phyloP scores from a whole-genome alignment of 2,113 vertebrate species.

The Maccullochella peelii region DNA sequence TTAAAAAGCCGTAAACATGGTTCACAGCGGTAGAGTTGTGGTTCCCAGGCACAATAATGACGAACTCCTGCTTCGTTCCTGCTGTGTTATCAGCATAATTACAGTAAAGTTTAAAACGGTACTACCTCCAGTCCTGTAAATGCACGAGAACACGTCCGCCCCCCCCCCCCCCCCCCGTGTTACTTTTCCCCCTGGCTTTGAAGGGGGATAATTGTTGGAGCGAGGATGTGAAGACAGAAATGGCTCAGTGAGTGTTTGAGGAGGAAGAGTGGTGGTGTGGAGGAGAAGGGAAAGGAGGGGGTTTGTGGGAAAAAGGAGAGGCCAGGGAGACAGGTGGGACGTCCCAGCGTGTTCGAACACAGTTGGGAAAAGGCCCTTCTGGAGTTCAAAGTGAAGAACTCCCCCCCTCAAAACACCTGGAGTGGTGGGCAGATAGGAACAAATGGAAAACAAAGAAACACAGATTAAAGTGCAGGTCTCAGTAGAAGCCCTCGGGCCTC shows the following conservation, averaged over 20 bases:
- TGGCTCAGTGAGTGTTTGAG: constrained; percentile 52
- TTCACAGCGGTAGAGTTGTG: background rate
- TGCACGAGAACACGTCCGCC: constrained; percentile 56
- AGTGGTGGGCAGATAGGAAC: constrained; percentile 62
- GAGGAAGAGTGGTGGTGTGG: background rate
- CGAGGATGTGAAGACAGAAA: constrained; percentile 46
- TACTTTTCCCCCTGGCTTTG: constrained; percentile 37
- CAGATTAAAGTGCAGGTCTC: constrained; percentile 60
- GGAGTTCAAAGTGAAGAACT: constrained; percentile 81
- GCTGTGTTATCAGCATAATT: constrained; percentile 67
- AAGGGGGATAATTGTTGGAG: constrained; percentile 55
- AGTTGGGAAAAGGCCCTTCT: constrained; percentile 71
- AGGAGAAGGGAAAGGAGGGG: constrained; percentile 14
- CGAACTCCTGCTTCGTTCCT: constrained; percentile 32
- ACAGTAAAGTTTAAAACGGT: constrained; percentile 41
- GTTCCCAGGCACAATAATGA: constrained; percentile 56
- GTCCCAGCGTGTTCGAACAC: constrained; percentile 73
- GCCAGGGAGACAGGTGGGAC: constrained; percentile 62
- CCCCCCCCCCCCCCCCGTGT: constrained; percentile 33
- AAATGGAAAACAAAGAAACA: constrained; percentile 29
- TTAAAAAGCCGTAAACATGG: constrained; percentile 57
- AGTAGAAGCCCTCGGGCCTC: constrained; percentile 23
- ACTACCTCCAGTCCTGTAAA: constrained; percentile 32
- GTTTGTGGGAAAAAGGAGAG: constrained; percentile 34
- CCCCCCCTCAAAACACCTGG: constrained; percentile 74